Evolutionary conservation across 1,140 invertebrate species (phyloP), one percentile per base, ranked within the genome.

Genomic region (Drosophila ironensis): DNA sequence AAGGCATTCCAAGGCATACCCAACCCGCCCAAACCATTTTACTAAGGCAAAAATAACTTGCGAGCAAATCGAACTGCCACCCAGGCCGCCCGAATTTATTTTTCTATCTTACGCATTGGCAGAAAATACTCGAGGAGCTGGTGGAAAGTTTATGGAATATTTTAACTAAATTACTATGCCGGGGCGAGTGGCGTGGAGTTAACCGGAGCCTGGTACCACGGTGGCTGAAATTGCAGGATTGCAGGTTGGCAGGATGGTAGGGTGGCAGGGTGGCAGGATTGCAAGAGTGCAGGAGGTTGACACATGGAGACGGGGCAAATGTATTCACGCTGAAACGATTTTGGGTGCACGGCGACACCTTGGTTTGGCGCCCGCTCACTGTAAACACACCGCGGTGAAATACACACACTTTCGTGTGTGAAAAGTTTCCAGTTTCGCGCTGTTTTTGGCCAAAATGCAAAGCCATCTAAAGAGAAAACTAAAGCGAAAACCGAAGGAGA

Each of bases 271-370:
- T 5, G 25, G 1, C 0, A 9, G 25, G 25, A n/a, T n/a, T 5
- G 25, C 6, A 1, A 27, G 7, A 9, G 25, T 27, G 25, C 25
- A 27, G n/a, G 51, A 47, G 33, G 38, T 52, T 52, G 50, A 59
- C 54, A 40, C 52, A 57, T 47, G 53, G 46, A 44, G 66, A 47
- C 35, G 70, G 67, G 47, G 76, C 50, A 86, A 84, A 86, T 78
- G 80, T 84, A 84, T 84, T 84, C 77, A 86, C 78, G 78, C 74
- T 57, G 78, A 84, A 84, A 84, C 80, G 80, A 84, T 84, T 84
- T 84, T 54, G 78, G 80, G 73, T 86, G 78, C 78, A 84, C 56
- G 78, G 78, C 78, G 78, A 84, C 78, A 84, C 78, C 80, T 84
- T 84, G 78, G 73, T 84, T 86, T 84, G 78, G 78, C 78, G 78